Base-by-base conservation (phyloP, 2,888 invertebrate species). In the Onchidella celtica region DNA sequence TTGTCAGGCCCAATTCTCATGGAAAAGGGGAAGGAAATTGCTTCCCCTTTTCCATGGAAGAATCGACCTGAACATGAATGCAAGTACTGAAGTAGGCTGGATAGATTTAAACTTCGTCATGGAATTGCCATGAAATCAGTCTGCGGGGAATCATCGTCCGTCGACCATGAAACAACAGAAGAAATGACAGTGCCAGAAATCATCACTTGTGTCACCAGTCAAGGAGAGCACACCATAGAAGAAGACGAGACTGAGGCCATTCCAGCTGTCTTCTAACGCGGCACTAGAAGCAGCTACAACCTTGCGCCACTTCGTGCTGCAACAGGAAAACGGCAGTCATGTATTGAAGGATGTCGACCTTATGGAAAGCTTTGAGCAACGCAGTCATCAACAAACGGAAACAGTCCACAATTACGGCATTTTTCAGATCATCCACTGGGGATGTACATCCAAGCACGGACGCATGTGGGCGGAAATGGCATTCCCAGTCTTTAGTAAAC, bases 1-100 rank as follows among this genome's bases (percentile, higher is more conserved):
- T 14, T 61, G 6, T 61, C 70, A 70, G 70, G 70, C 70, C 70
- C 70, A 36, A 70, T 84, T 38, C 38, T 85, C 17, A 21, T 72
- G 40, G 65, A 66, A 34, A 84, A 86, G 70, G 83, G 78, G 0
- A 40, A 74, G 47, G 17, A 70, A 2, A 6, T 47, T 11, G 47
- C 47, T 47, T n/a, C n/a, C n/a, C n/a, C n/a, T n/a, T n/a, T n/a
- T n/a, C n/a, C n/a, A n/a, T n/a, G n/a, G n/a, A n/a, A n/a, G n/a
- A n/a, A n/a, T n/a, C n/a, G n/a, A n/a, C n/a, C n/a, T n/a, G n/a
- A n/a, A n/a, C n/a, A n/a, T n/a, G n/a, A n/a, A n/a, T n/a, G n/a
- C n/a, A n/a, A n/a, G n/a, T n/a, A n/a, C n/a, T n/a, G n/a, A n/a
- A n/a, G n/a, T n/a, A n/a, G n/a, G n/a, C n/a, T n/a, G n/a, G n/a